phyloP scores from a whole-genome alignment of 2,797 vertebrate genomes.

The Crenuchus spilurus region DNA sequence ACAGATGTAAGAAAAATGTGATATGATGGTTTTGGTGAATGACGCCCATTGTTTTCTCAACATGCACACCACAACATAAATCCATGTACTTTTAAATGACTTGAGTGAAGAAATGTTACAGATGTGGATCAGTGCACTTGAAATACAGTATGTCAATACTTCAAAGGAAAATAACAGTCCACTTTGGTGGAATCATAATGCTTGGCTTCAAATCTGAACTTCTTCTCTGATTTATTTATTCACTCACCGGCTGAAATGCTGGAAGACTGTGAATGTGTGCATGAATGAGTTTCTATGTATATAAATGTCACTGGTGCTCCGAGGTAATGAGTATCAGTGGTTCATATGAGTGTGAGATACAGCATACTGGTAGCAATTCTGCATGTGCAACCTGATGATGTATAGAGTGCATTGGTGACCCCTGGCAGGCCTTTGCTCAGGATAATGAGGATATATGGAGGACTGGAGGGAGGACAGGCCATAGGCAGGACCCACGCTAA shows the following conservation, averaged over 20 bases:
- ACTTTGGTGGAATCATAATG: background rate
- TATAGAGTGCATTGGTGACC: constrained; percentile 34
- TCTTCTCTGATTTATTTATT: no score
- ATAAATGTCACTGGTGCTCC: background rate
- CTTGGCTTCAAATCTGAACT: no score
- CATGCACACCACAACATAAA: background rate
- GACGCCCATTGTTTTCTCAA: background rate
- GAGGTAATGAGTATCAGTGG: background rate
- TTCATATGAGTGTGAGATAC: background rate
- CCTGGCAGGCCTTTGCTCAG: constrained; percentile 42
- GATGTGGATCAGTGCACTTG: background rate
- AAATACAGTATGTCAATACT: background rate
- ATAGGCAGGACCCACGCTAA: constrained; percentile 38
- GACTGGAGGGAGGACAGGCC: constrained; percentile 12
- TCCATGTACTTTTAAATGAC: background rate
- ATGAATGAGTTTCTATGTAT: no score
- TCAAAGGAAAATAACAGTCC: background rate
- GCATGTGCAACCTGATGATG: constrained; percentile 13
- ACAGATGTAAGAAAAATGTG: no score
- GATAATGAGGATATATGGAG: constrained; percentile 55
- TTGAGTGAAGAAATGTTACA: background rate
- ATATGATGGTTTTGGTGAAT: no score
- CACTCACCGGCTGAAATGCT: no score
- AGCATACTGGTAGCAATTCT: constrained; percentile 1
- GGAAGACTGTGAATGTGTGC: background rate